Base-by-base conservation (phyloP, 2,888 invertebrate genomes). In the Gastrophysa polygoni region DNA sequence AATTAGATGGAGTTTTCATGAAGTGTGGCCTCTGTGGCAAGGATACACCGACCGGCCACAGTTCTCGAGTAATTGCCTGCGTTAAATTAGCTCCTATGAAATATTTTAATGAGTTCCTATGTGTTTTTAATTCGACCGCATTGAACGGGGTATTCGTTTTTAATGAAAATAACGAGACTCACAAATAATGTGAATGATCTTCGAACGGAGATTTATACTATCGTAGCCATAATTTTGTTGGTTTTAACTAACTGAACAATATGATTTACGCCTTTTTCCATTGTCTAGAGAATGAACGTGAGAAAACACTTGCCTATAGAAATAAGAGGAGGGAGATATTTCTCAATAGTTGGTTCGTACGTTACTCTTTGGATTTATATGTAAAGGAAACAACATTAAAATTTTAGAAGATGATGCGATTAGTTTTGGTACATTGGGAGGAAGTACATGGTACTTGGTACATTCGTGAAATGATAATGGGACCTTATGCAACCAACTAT, bases 71-170 rank as follows among this genome's bases (percentile, higher is more conserved):
- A 78, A 79, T 78, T 75, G 77, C 75, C 75, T 70, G 75, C 70
- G 71, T 77, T 77, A 78, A 79, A 79, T 79, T 78, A 75, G 75
- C 73, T 78, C 74, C 75, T 75, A 77, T 73, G 75, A 78, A 75
- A 77, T 75, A 77, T 78, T 79, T 79, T 79, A 79, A 79, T 78
- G 78, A 75, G 75, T 72, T 75, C 72, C 73, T 73, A 73, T 74
- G 71, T 69, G 73, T 75, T 76, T 73, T 76, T 73, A 73, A 74
- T 73, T 73, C 71, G 68, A 62, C 68, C 65, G 62, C 63, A 66
- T 68, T 67, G 66, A 66, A 59, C 68, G 64, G 32, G 32, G 66
- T 66, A 70, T 68, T 67, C 61, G 67, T 67, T 70, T 60, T 66
- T 66, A 68, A 71, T 71, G 69, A 69, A 69, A 71, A 73, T 71